Evolutionary conservation across 1,140 invertebrate species (phyloP).

Genomic region (Zeugodacus cucurbitae): DNA sequence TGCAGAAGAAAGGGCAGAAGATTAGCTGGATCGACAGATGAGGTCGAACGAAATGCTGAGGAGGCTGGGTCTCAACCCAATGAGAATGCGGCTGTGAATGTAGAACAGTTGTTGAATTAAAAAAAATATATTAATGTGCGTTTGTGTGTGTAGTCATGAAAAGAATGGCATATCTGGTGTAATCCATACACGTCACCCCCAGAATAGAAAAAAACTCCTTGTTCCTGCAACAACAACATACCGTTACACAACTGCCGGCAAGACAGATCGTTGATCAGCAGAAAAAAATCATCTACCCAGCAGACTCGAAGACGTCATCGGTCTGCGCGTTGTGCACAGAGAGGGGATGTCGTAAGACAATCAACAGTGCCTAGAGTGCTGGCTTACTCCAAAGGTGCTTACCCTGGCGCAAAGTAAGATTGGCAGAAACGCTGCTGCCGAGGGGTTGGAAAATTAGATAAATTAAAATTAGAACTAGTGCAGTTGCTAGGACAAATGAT

Average conservation of each 20-base stretch:
- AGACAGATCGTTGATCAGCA: not conserved
- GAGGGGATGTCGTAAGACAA: not conserved
- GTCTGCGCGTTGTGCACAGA: not conserved
- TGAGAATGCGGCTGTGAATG: not conserved
- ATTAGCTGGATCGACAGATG: constrained; percentile 22
- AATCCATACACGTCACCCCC: constrained; percentile 64
- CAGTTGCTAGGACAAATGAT: constrained; percentile 45
- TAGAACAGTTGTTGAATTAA: constrained; percentile 20
- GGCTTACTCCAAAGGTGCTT: constrained; percentile 51
- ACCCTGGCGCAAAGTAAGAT: constrained; percentile 51
- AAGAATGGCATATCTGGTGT: constrained; percentile 51
- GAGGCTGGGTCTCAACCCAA: not conserved
- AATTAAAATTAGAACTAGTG: constrained; percentile 64
- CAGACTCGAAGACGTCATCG: constrained; percentile 26
- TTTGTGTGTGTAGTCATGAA: not conserved
- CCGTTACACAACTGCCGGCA: not conserved
- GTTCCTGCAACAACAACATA: not conserved
- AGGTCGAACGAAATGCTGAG: not conserved
- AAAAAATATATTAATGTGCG: not conserved
- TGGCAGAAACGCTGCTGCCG: not conserved
- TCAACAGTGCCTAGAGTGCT: not conserved
- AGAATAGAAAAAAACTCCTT: not conserved
- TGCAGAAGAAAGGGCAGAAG: constrained; percentile 32
- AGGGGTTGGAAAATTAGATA: constrained; percentile 44
- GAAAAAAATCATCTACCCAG: not conserved